Conservation (phyloP, 1,140 invertebrate species). For the Mya arenaria region DNA sequence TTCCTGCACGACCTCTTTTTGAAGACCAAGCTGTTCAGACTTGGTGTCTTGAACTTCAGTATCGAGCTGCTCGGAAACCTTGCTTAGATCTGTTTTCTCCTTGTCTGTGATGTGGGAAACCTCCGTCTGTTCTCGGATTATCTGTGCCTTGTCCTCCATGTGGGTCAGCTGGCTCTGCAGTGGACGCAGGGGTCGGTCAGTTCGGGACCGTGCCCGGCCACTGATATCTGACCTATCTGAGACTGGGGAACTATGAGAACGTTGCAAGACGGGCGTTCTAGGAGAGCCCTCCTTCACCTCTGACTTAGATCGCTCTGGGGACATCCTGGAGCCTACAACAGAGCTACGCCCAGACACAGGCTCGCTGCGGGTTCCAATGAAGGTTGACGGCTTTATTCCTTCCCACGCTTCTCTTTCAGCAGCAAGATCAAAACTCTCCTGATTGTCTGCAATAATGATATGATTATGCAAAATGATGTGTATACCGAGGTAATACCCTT, state of each 20-base stretch:
- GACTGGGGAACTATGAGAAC: conserved; percentile 41
- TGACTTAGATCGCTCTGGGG: conserved; percentile 43
- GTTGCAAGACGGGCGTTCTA: conserved; percentile 19
- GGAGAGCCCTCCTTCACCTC: conserved; percentile 18
- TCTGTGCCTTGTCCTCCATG: conserved; percentile 27
- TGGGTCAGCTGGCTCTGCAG: conserved; percentile 43
- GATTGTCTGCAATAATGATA: conserved; percentile 23
- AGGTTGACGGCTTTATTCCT: conserved; percentile 31
- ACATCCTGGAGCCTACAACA: not conserved
- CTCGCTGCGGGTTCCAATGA: not conserved
- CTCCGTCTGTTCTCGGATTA: conserved; percentile 53
- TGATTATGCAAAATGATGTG: too few relatives aligned
- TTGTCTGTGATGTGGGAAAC: conserved; percentile 35
- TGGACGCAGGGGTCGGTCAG: conserved; percentile 25
- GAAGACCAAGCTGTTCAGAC: too few relatives aligned
- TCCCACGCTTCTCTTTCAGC: conserved; percentile 48
- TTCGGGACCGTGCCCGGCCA: conserved; percentile 15
- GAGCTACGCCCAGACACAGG: not conserved
- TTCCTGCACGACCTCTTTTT: conserved; percentile 3
- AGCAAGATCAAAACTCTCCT: conserved; percentile 16
- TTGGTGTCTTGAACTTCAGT: not conserved
- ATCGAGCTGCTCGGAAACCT: conserved; percentile 36
- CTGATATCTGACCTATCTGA: conserved; percentile 41
- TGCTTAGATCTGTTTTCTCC: conserved; percentile 32
- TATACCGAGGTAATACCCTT: too few relatives aligned